Evolutionary conservation across 2,888 invertebrate species (phyloP), one percentile per base, ranked within the genome.

Genomic region (Caenorhabditis afra): DNA sequence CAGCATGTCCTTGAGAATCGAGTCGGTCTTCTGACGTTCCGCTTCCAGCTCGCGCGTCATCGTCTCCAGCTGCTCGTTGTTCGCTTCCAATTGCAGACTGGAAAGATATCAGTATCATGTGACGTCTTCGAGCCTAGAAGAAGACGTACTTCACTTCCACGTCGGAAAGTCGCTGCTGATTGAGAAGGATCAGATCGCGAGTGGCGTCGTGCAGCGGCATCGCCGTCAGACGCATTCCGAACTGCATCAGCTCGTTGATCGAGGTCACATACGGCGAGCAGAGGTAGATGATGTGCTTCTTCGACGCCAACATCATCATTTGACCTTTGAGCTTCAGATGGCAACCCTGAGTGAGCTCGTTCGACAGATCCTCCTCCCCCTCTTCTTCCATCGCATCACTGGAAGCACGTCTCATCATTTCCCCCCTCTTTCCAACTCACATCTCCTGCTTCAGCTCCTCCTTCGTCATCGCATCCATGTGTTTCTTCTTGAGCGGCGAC

Each of bases 11-110:
- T 87, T 86, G 49, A 91, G 81, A 35, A 91, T 84, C n/a, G 81
- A 55, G 49, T 87, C 85, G 41, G 87, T 85, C 66, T 90, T 90
- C 66, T 86, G 86, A 44, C 82, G 82, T 47, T 90, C 90, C 11
- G 86, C 71, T 44, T 88, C 87, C 22, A 88, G 50, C 62, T 90
- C 90, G n/a, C 68, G 77, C 0, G 90, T 87, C 65, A 90, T 85
- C 52, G 82, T 79, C 79, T 91, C 90, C 52, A 91, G 76, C 59
- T 90, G 90, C n/a, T 89, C 90, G 49, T 90, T 91, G 64, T 90
- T 90, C 22, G 91, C 90, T 67, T 91, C 91, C 12, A 91, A 82
- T 83, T 91, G 90, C 49, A 90, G 85, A 71, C 91, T 91, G 64
- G n/a, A 86, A 71, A 35, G 1, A 10, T 8, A 41, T 14, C 2